These are phyloP conservation scores for Himalopsyche kuldschensis DNA, from an alignment of 2,888 invertebrate genomes.

Conservation along the genomic window DNA sequence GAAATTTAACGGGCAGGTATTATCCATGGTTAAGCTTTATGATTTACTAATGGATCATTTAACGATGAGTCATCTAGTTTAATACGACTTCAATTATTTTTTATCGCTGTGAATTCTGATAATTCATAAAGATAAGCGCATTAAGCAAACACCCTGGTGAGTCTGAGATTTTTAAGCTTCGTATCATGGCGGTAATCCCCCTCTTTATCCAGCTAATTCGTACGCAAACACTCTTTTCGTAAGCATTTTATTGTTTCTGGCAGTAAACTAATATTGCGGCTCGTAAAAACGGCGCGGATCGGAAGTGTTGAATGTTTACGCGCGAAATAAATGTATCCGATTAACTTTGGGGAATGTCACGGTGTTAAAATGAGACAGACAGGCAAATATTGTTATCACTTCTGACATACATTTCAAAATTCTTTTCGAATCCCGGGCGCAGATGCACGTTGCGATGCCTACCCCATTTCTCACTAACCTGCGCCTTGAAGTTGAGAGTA, in stretches of 20 bases:
- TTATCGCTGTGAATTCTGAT: neutral
- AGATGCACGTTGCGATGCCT: too few relatives aligned
- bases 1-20: too few relatives aligned
- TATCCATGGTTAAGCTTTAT: too few relatives aligned
- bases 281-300: neutral
- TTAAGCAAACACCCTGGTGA: neutral
- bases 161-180: neutral
- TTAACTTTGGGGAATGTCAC: neutral
- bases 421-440: too few relatives aligned
- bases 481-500: too few relatives aligned
- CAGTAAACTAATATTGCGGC: neutral
- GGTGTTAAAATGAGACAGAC: neutral
- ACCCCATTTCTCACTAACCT: too few relatives aligned
- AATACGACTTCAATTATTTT: neutral
- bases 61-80: neutral
- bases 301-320: neutral
- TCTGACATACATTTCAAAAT: neutral
- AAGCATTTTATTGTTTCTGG: neutral
- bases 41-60: neutral
- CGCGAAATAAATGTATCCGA: neutral
- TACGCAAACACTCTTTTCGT: neutral
- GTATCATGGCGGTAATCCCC: neutral
- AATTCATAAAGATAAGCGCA: neutral
- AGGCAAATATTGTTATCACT: neutral
- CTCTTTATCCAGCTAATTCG: neutral